phyloP scores from a whole-genome alignment of 2,888 invertebrate species.

The Nowickia ferox region DNA sequence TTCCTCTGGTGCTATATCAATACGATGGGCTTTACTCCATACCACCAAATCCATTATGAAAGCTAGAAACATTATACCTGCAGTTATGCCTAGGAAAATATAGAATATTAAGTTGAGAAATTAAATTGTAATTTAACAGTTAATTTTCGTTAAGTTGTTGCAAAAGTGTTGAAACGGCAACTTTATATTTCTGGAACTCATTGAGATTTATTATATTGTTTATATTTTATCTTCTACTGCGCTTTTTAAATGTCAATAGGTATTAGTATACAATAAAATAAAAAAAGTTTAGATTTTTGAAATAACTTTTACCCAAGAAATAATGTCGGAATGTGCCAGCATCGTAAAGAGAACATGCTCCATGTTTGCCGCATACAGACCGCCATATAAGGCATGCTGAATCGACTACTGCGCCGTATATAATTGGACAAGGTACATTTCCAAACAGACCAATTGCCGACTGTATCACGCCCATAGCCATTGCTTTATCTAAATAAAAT shows the following conservation, averaged over 20 bases:
- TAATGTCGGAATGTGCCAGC: constrained; percentile 91
- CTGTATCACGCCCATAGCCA: constrained; percentile 96
- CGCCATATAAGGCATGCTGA: constrained; percentile 95
- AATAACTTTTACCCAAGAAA: constrained; percentile 88
- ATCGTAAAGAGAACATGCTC: constrained; percentile 95
- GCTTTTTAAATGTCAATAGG: no score
- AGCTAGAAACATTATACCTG: constrained; percentile 92
- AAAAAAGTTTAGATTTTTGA: not conserved
- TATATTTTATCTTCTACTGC: no score
- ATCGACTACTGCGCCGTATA: constrained; percentile 96
- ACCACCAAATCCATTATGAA: constrained; percentile 95
- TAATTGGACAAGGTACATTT: constrained; percentile 97
- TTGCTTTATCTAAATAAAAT: constrained; percentile 89
- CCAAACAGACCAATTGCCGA: constrained; percentile 96
- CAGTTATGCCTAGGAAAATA: constrained; percentile 89
- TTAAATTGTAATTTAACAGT: no score
- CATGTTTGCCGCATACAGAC: constrained; percentile 90
- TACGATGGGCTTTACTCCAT: constrained; percentile 94
- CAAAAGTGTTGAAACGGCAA: no score
- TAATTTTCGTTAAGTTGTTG: no score
- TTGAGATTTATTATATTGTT: no score
- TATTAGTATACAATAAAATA: not conserved
- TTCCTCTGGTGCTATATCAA: constrained; percentile 86
- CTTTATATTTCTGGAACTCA: no score
- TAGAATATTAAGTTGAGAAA: not conserved